phyloP scores from a whole-genome alignment of 2,113 vertebrate species.

The Anguilla japonica region DNA sequence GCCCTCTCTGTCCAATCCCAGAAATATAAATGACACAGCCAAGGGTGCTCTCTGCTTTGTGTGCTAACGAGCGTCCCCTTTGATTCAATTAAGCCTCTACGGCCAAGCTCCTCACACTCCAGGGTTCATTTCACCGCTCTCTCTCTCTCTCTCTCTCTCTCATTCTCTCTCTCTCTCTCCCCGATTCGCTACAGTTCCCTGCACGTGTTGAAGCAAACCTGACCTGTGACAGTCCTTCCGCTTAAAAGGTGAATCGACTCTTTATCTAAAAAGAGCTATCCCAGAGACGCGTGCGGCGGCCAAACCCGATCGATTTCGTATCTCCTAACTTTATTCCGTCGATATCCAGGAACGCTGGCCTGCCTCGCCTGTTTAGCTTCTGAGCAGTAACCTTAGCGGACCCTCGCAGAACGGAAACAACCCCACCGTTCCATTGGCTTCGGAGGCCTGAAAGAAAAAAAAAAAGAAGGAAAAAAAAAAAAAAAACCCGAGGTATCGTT shows the following conservation, averaged over 20 bases:
- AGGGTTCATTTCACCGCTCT: not conserved
- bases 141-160: too few species aligned
- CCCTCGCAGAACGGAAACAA: constrained; percentile 4
- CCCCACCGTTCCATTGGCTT: not conserved
- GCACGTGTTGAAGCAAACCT: not conserved
- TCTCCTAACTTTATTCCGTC: not conserved
- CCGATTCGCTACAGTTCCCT: not conserved
- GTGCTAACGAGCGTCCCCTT: constrained; percentile 27
- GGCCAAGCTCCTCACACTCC: not conserved
- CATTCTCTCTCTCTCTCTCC: too few species aligned
- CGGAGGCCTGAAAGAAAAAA: not conserved
- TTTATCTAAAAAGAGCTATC: not conserved
- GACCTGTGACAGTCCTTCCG: not conserved
- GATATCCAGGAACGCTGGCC: not conserved
- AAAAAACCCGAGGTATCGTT: not conserved
- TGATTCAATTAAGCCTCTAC: constrained; percentile 31
- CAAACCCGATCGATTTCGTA: not conserved
- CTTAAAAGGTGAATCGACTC: not conserved
- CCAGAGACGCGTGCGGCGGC: not conserved
- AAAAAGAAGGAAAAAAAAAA: not conserved
- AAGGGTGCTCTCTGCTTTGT: not conserved
- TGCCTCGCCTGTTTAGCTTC: not conserved
- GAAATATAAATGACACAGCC: not conserved
- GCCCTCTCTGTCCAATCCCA: not conserved
- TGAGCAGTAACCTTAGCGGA: not conserved